These are phyloP conservation scores for Colostygia pectinataria DNA, from an alignment of 2,888 invertebrate species.

Conservation along the genomic window DNA sequence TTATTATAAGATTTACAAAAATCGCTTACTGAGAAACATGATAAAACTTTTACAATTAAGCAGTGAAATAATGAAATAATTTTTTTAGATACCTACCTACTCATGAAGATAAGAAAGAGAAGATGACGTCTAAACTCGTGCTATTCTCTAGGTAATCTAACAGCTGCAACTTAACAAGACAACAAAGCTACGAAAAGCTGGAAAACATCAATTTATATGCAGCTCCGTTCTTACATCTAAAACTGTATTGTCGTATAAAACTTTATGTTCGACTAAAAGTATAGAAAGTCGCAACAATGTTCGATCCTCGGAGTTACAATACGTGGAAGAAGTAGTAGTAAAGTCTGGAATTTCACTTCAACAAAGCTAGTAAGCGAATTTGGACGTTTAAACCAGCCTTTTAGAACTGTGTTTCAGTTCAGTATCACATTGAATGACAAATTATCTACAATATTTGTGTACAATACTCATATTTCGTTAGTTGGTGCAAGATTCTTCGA, in stretches of 20 bases:
- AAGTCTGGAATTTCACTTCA: not conserved
- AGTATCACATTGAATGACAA: too few species aligned
- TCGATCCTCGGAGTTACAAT: slow-evolving; percentile 17
- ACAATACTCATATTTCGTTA: too few species aligned
- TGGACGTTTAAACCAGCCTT: not conserved
- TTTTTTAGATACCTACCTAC: too few species aligned
- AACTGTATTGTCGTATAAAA: slow-evolving; percentile 40
- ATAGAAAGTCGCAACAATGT: slow-evolving; percentile 39
- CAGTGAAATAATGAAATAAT: too few species aligned
- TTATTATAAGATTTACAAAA: too few species aligned
- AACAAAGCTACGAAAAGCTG: slow-evolving; percentile 10
- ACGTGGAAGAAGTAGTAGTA: not conserved
- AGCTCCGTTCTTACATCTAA: slow-evolving; percentile 30
- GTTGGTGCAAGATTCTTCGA: too few species aligned
- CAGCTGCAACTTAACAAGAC: slow-evolving; percentile 9
- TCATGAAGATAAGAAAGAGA: too few species aligned
- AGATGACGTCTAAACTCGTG: not conserved
- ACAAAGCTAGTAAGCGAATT: not conserved
- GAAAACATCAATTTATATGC: slow-evolving; percentile 25
- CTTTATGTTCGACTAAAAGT: slow-evolving; percentile 40
- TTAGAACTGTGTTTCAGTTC: too few species aligned
- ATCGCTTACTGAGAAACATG: too few species aligned
- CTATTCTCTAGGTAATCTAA: not conserved
- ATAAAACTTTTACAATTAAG: too few species aligned
- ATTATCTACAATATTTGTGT: too few species aligned